Base-by-base conservation (phyloP, 37 sponge, comb jelly and placozoan species). In the Geodia barretti region DNA sequence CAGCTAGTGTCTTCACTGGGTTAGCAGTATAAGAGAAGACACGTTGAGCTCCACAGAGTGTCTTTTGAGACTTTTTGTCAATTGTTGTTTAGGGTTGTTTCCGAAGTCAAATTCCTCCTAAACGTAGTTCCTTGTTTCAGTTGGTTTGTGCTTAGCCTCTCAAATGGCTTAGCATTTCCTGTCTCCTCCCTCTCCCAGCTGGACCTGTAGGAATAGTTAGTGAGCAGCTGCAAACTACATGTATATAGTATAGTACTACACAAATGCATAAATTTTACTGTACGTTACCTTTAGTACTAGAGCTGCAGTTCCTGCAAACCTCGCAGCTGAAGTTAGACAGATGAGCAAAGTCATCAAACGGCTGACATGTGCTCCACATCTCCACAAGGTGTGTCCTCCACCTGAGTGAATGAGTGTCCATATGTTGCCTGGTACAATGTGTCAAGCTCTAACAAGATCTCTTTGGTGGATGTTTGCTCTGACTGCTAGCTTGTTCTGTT, bases 151-250 rank as follows among this genome's bases (percentile, higher is more conserved):
- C 3, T 61, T 31, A 77, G 77, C 39, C 60, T 77, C 23, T 42
- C 61, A 28, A 74, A 74, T 74, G 75, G 61, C 3, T 77, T 77
- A n/a, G 60, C 17, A 20, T 39, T 8, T 17, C 77, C 77, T 62
- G 77, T 9, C 39, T 36, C 7, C n/a, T 65, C n/a, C 26, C 25
- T 64, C 60, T 77, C 37, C 77, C 77, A 31, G 32, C 19, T 35
- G 70, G 32, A 35, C 37, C 36, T 70, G 41, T 37, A 23, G 71
- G 21, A n/a, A n/a, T n/a, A 66, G 30, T 66, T 47, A 47, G 54
- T 47, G 14, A 47, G 54, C 54, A 47, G 54, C 54, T 47, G 54
- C 54, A 47, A 47, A 17, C 54, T 17, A 47, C 54, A 47, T 14
- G 14, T 47, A 14, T 14, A 47, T 47, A 47, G 54, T 47, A 47